phyloP scores from a whole-genome alignment of 2,888 invertebrate species.

The Volucella inanis region DNA sequence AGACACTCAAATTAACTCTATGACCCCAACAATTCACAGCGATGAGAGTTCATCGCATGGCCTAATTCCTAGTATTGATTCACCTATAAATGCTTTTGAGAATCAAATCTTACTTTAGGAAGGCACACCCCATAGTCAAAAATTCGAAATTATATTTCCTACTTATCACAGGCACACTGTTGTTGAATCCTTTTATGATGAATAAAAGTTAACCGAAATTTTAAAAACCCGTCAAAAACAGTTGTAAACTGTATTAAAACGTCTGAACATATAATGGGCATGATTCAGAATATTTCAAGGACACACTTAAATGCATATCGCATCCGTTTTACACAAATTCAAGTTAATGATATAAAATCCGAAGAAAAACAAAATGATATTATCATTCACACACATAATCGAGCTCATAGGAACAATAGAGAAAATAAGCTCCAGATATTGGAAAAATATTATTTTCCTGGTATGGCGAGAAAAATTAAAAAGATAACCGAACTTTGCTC shows the following conservation, averaged over 20 bases:
- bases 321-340: conserved; percentile 16
- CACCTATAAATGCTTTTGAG: conserved; percentile 46
- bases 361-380: conserved; percentile 1
- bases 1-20: conserved; percentile 31
- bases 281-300: conserved; percentile 7
- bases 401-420: neutral
- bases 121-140: neutral
- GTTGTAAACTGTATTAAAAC: conserved; percentile 16
- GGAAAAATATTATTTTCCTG: neutral
- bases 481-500: neutral
- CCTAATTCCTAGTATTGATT: conserved; percentile 24
- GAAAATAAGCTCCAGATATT: too few relatives aligned
- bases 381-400: too few relatives aligned
- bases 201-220: conserved; percentile 5
- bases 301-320: conserved; percentile 13
- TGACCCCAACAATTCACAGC: conserved; percentile 42
- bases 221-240: neutral
- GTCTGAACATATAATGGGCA: conserved; percentile 21
- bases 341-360: conserved; percentile 4
- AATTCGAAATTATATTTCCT: neutral
- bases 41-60: conserved; percentile 22
- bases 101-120: conserved; percentile 28
- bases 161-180: neutral
- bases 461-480: conserved; percentile 24
- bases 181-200: neutral